Percentiles rank a stretch among this genome's conserved stretches.
Evolutionary conservation across 2,888 invertebrate species (phyloP).

Genomic region (Volucella bombylans): DNA sequence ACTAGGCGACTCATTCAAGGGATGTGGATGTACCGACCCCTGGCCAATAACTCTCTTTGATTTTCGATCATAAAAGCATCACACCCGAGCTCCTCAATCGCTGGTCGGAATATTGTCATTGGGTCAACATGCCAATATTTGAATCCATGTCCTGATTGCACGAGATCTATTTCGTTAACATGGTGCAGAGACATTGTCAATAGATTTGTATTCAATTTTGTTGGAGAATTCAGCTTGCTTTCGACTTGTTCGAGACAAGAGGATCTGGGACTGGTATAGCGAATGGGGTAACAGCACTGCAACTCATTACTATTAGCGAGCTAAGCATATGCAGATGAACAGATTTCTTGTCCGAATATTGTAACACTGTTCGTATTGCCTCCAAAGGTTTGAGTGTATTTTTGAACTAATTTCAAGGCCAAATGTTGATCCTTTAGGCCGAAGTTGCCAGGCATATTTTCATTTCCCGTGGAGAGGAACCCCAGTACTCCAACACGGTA

Average conservation of each 20-base stretch:
- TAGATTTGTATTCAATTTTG: conserved; percentile 77
- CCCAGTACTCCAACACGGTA: conserved; percentile 83
- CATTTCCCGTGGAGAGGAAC: conserved; percentile 83
- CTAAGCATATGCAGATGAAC: conserved; percentile 83
- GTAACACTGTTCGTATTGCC: conserved; percentile 82
- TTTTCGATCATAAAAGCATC: conserved; percentile 83
- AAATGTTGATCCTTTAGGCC: conserved; percentile 83
- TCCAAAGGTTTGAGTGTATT: conserved; percentile 82
- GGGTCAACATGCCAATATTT: conserved; percentile 84
- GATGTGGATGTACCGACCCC: conserved; percentile 81
- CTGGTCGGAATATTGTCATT: conserved; percentile 82
- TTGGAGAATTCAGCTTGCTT: conserved; percentile 81
- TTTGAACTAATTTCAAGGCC: conserved; percentile 83
- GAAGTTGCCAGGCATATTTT: conserved; percentile 83
- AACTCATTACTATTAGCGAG: conserved; percentile 83
- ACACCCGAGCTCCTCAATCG: conserved; percentile 80
- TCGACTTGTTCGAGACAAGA: conserved; percentile 78
- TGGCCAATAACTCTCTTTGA: conserved; percentile 81
- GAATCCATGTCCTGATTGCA: conserved; percentile 82
- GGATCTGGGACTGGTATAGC: conserved; percentile 75
- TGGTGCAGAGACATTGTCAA: conserved; percentile 82
- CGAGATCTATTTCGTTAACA: conserved; percentile 80
- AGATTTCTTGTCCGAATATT: conserved; percentile 83
- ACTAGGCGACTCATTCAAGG: conserved; percentile 83
- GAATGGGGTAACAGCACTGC: conserved; percentile 83